These are phyloP conservation scores for Caloenas nicobarica DNA, from an alignment of 2,113 vertebrate species.

Conservation along the genomic window DNA sequence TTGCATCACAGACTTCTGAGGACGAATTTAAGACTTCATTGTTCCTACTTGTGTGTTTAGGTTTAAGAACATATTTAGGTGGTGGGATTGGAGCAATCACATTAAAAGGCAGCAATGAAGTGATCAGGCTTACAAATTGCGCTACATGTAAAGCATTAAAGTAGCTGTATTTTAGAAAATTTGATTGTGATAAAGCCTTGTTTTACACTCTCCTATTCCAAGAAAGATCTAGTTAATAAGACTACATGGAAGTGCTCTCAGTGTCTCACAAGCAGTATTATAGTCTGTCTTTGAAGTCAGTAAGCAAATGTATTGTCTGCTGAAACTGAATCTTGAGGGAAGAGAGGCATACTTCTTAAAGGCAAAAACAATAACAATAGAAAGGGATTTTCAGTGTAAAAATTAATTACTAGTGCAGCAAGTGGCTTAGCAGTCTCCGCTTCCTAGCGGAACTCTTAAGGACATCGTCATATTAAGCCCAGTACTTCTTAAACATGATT, in stretches of 20 bases:
- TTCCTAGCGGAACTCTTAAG: background rate
- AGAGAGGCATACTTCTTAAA: background rate
- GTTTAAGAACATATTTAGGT: background rate
- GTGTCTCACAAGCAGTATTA: background rate
- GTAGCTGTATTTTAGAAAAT: background rate
- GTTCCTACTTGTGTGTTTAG: background rate
- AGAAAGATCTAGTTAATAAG: background rate
- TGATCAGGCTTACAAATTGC: background rate
- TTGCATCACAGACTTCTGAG: background rate
- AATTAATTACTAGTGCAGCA: background rate
- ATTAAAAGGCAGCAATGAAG: background rate
- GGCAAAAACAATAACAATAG: background rate
- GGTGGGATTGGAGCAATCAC: background rate
- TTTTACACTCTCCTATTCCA: background rate
- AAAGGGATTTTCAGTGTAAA: background rate
- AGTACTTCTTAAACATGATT: background rate
- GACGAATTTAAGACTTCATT: background rate
- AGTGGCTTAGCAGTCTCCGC: background rate
- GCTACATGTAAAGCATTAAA: background rate
- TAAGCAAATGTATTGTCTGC: background rate
- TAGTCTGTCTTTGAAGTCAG: background rate
- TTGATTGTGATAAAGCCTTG: background rate
- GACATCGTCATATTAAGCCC: background rate
- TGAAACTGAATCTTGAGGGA: background rate
- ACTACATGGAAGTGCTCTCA: background rate